Evolutionary conservation across 2,888 invertebrate species (phyloP).

Genomic region (Lissonota sp.): DNA sequence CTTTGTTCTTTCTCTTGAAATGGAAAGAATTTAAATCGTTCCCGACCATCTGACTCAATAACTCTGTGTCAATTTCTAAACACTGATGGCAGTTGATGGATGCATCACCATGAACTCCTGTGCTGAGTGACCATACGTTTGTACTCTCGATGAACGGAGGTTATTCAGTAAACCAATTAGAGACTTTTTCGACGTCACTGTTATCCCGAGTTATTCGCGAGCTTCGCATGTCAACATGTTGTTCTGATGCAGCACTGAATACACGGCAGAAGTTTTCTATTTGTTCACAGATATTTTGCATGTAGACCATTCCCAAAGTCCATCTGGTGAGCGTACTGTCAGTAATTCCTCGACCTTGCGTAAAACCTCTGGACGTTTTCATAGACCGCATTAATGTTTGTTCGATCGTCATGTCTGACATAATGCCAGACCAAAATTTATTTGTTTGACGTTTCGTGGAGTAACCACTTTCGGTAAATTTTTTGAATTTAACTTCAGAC

Average conservation of each 20-base stretch:
- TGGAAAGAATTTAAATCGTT: slow-evolving; percentile 36
- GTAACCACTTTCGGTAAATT: slow-evolving; percentile 18
- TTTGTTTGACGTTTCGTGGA: slow-evolving; percentile 32
- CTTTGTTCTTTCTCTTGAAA: slow-evolving; percentile 60
- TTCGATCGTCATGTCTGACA: slow-evolving; percentile 34
- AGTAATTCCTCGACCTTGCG: slow-evolving; percentile 31
- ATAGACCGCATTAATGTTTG: slow-evolving; percentile 35
- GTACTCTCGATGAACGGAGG: too few relatives aligned
- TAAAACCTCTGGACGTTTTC: slow-evolving; percentile 39
- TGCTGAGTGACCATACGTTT: slow-evolving; percentile 20
- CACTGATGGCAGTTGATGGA: slow-evolving; percentile 29
- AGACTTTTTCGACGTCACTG: slow-evolving; percentile 42
- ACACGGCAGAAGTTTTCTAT: slow-evolving; percentile 37
- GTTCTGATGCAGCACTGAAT: slow-evolving; percentile 41
- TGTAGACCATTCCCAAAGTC: slow-evolving; percentile 36
- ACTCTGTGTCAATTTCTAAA: slow-evolving; percentile 20
- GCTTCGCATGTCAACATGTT: slow-evolving; percentile 47
- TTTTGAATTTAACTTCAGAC: slow-evolving; percentile 11
- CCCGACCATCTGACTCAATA: slow-evolving; percentile 22
- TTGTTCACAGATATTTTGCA: slow-evolving; percentile 46
- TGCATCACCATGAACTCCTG: slow-evolving; percentile 15
- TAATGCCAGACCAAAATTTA: slow-evolving; percentile 42
- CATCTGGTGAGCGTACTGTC: slow-evolving; percentile 30
- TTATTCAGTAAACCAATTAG: slow-evolving; percentile 48
- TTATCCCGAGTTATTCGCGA: slow-evolving; percentile 53